Conservation (phyloP, 2,888 invertebrate genomes). For the Tenthredo amoena region DNA sequence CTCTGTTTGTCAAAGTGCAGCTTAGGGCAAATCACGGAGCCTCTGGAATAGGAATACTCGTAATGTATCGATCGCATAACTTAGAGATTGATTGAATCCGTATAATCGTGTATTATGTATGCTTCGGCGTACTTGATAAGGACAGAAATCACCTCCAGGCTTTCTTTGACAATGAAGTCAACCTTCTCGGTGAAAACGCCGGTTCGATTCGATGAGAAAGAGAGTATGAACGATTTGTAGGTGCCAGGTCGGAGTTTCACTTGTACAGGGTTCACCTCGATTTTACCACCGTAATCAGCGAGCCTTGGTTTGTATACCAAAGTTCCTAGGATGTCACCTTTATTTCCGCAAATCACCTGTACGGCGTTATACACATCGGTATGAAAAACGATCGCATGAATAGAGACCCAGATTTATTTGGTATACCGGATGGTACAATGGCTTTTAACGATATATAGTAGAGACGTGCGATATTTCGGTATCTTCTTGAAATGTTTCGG, state of each 20-base stretch:
- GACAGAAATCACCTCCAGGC: constrained; percentile 80
- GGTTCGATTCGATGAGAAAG: constrained; percentile 81
- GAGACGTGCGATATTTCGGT: too few relatives aligned
- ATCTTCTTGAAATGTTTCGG: too few relatives aligned
- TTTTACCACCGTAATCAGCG: constrained; percentile 81
- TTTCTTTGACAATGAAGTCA: constrained; percentile 82
- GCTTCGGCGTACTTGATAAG: constrained; percentile 79
- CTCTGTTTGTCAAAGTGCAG: constrained; percentile 80
- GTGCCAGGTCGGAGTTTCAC: constrained; percentile 79
- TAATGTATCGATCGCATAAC: constrained; percentile 15
- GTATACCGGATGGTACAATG: not conserved
- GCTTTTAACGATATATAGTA: not conserved
- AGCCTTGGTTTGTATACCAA: constrained; percentile 78
- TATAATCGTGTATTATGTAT: not conserved
- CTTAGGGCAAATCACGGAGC: constrained; percentile 82
- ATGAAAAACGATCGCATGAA: not conserved
- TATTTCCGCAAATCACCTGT: constrained; percentile 69
- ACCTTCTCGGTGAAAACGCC: constrained; percentile 84
- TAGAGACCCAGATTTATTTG: not conserved
- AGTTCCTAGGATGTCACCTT: constrained; percentile 82
- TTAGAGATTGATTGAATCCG: not conserved
- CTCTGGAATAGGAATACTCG: constrained; percentile 77
- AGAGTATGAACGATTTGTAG: constrained; percentile 80
- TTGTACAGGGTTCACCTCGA: constrained; percentile 79
- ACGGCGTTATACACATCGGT: constrained; percentile 1